These are phyloP conservation scores for Leptopterna dolabrata DNA, from an alignment of 2,888 invertebrate genomes.

Conservation along the genomic window DNA sequence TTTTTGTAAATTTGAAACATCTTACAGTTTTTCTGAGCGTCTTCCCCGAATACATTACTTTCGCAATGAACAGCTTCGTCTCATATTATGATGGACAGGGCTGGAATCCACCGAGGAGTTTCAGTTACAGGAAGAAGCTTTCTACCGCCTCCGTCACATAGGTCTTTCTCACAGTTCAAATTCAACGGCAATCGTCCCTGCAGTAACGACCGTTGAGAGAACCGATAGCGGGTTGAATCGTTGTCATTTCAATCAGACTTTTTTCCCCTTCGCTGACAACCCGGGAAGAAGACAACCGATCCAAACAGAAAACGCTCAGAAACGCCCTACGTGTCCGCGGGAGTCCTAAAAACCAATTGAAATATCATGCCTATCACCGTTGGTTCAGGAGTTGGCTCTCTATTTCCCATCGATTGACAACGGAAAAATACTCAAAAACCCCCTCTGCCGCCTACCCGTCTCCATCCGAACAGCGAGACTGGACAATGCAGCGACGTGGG, in stretches of 20 bases:
- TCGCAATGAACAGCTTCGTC: too few relatives aligned
- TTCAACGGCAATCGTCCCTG: background rate
- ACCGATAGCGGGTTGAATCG: background rate
- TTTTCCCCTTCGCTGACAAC: background rate
- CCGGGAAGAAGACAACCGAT: background rate
- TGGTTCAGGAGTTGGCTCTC: background rate
- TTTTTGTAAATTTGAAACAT: too few relatives aligned
- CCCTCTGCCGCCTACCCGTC: background rate
- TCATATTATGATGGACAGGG: too few relatives aligned
- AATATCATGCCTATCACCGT: slow-evolving; percentile 3
- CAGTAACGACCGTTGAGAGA: background rate
- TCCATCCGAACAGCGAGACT: too few relatives aligned
- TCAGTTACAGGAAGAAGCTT: background rate
- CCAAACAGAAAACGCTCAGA: background rate
- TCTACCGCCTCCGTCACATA: background rate
- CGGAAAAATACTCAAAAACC: slow-evolving; percentile 44
- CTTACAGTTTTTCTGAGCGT: too few relatives aligned
- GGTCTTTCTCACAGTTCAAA: slow-evolving; percentile 1
- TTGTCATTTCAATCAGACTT: background rate
- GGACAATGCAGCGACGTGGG: slow-evolving; percentile 1
- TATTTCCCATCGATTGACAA: slow-evolving; percentile 38
- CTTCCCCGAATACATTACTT: too few relatives aligned
- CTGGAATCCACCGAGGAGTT: background rate
- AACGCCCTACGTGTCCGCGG: background rate
- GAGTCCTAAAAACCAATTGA: background rate